phyloP scores from a whole-genome alignment of 1,140 invertebrate species.

The Hypothenemus hampei region DNA sequence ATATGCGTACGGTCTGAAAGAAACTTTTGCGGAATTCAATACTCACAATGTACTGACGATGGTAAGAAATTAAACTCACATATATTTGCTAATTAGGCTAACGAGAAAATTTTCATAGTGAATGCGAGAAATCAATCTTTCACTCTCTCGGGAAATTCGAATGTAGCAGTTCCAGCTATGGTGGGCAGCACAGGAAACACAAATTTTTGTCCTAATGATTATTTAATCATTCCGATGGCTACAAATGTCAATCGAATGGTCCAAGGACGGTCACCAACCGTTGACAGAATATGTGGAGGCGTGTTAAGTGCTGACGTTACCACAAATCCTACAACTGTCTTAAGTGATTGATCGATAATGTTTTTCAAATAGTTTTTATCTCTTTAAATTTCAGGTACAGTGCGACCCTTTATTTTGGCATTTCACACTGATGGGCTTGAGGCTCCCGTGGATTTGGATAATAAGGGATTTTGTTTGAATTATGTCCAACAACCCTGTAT shows the following conservation, averaged over 20 bases:
- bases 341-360: slow-evolving; percentile 52
- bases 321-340: slow-evolving; percentile 54
- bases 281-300: slow-evolving; percentile 69
- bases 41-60: slow-evolving; percentile 63
- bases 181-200: slow-evolving; percentile 55
- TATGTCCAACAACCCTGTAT: slow-evolving; percentile 14
- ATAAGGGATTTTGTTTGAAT: slow-evolving; percentile 12
- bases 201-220: slow-evolving; percentile 66
- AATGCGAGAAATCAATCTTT: slow-evolving; percentile 63
- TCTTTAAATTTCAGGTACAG: slow-evolving; percentile 9
- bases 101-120: slow-evolving; percentile 48
- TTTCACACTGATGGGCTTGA: slow-evolving; percentile 5
- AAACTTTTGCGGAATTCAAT: slow-evolving; percentile 85
- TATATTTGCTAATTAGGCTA: too few relatives aligned
- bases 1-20: slow-evolving; percentile 78
- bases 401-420: slow-evolving; percentile 4
- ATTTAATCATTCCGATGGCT: slow-evolving; percentile 72
- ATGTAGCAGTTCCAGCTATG: slow-evolving; percentile 59
- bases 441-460: not conserved
- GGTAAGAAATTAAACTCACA: slow-evolving; percentile 8
- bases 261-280: slow-evolving; percentile 52
- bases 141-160: slow-evolving; percentile 68
- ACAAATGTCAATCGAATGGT: slow-evolving; percentile 57
- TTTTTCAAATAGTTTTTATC: not conserved
- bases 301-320: slow-evolving; percentile 61